Evolutionary conservation across 2,888 invertebrate genomes (phyloP).

Genomic region (Scaptomyza cyrtandrae): DNA sequence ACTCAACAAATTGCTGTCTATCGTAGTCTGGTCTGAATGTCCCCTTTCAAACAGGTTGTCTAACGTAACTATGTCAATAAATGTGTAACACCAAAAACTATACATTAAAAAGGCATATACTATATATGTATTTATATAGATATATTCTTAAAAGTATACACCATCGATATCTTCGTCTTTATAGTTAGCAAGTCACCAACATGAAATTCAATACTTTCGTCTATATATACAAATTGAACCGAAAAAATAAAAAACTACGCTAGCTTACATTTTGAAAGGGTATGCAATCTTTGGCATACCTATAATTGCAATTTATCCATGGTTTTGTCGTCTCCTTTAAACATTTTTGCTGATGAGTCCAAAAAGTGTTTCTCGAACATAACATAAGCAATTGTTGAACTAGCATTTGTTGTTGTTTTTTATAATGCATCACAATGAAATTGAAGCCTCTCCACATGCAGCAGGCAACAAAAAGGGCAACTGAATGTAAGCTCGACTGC

Average conservation of each 20-base stretch:
- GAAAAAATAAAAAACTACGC: no score
- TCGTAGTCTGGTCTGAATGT: not conserved
- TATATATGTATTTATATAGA: no score
- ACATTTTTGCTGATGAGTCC: constrained; percentile 38
- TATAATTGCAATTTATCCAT: not conserved
- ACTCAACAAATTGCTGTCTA: constrained; percentile 22
- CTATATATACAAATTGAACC: no score
- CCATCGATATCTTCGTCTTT: no score
- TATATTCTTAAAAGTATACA: no score
- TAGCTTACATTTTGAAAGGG: not conserved
- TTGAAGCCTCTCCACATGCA: constrained; percentile 38
- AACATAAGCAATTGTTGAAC: constrained; percentile 35
- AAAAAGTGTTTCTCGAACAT: constrained; percentile 25
- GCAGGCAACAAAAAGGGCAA: constrained; percentile 8
- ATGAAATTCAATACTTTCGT: no score
- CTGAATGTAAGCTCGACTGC: not conserved
- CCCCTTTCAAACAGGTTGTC: not conserved
- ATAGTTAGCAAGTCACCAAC: no score
- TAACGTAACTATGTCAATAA: not conserved
- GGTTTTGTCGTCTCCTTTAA: constrained; percentile 16
- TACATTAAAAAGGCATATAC: not conserved
- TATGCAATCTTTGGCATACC: constrained; percentile 3
- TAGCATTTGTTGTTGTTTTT: constrained; percentile 31
- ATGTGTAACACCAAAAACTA: not conserved
- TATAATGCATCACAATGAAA: constrained; percentile 50